These are phyloP conservation scores for Luperina testacea DNA, from an alignment of 2,888 invertebrate genomes.

Conservation along the genomic window DNA sequence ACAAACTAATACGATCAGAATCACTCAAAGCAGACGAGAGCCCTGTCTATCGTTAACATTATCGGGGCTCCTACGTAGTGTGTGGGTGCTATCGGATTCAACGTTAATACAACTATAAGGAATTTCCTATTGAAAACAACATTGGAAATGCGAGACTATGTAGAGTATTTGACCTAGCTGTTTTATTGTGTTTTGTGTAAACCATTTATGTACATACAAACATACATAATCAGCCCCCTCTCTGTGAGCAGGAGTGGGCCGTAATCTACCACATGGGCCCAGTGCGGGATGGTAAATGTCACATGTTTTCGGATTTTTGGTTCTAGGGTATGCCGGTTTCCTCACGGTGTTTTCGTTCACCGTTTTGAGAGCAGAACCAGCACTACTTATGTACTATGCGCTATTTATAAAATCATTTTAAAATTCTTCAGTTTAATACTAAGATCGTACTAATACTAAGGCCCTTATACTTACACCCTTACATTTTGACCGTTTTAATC, in stretches of 20 bases:
- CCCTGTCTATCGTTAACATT: slow-evolving; percentile 70
- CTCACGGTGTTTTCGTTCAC: not conserved
- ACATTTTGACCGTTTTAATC: too few relatives aligned
- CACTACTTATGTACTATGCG: not conserved
- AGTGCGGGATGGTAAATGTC: not conserved
- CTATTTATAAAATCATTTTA: not conserved
- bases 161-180: slow-evolving; percentile 38
- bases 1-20: slow-evolving; percentile 50
- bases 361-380: not conserved
- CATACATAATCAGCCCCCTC: not conserved
- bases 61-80: slow-evolving; percentile 68
- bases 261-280: not conserved
- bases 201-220: not conserved
- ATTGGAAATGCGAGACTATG: slow-evolving; percentile 49
- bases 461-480: not conserved
- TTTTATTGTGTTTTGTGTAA: slow-evolving; percentile 45
- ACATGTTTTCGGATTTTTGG: not conserved
- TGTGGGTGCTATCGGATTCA: slow-evolving; percentile 59
- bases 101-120: slow-evolving; percentile 50
- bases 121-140: slow-evolving; percentile 56
- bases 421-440: not conserved
- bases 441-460: not conserved
- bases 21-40: slow-evolving; percentile 67
- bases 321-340: not conserved
- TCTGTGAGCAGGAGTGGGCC: not conserved